Base-by-base conservation (phyloP, 2,888 invertebrate genomes). In the Hylaea fasciaria region DNA sequence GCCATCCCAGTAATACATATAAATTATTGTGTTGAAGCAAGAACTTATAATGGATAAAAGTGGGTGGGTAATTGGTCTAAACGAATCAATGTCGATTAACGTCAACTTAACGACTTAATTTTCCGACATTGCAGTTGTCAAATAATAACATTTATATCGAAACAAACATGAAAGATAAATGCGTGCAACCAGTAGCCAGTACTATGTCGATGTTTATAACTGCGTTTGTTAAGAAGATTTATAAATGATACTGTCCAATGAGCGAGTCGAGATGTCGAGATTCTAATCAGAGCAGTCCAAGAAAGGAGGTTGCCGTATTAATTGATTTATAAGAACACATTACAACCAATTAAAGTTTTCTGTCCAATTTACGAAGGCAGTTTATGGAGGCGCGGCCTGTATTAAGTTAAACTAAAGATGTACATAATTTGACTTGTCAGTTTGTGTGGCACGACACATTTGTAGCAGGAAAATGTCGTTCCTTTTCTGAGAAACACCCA, bases 301-400 rank as follows among this genome's bases (percentile, higher is more conserved):
- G 73, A 81, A 83, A 77, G 76, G 83, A 79, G 78, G 76, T 77
- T 78, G 74, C 56, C 71, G 71, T 77, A 78, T 79, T 83, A 84
- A 87, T 86, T 88, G 86, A 87, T 86, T 87, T 85, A 85, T 86
- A 82, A 77, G 78, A 79, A 73, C 74, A 72, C 83, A 87, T 86
- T 83, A 84, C 70, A 69, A 69, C 79, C 84, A 87, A 89, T 89
- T 89, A 87, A 87, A 83, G 73, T 77, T 79, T 81, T 81, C 75
- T 76, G 70, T 75, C 77, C 78, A 81, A 82, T 81, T 62, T 77
- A 83, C 78, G 76, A 65, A 68, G 65, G 73, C 72, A 71, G 73
- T 80, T 78, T 77, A 79, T 76, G 68, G 74, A 70, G 68, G 72
- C 65, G 65, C 69, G 70, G 73, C 73, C 69, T 76, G 72, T 80